These are phyloP conservation scores for Polypedilum pembai DNA, from an alignment of 1,140 invertebrate species.

Conservation along the genomic window DNA sequence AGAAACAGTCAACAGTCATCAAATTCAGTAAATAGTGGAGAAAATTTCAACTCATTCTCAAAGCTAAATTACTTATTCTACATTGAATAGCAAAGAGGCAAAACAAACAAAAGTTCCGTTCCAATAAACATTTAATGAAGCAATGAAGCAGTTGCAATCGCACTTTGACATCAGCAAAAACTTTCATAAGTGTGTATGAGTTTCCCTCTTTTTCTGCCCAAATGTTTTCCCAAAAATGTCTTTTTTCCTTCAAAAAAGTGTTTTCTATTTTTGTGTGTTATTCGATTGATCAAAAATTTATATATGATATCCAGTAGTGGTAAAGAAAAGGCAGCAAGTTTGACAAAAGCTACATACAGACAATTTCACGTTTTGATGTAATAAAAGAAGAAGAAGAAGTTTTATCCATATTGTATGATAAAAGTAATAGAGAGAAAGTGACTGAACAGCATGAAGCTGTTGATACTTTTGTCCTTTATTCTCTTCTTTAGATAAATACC, in stretches of 20 bases:
- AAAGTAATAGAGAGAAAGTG: not conserved
- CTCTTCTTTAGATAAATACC: not conserved
- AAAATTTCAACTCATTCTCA: no score
- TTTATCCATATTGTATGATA: not conserved
- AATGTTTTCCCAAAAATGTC: no score
- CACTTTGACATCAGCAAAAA: no score
- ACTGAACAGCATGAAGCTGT: not conserved
- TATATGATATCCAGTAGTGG: not conserved
- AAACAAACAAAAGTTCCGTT: no score
- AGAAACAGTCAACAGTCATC: no score
- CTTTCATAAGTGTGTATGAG: not conserved
- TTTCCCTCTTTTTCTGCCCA: not conserved
- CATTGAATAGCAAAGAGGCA: no score
- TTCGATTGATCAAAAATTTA: conserved; percentile 19
- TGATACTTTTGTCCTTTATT: not conserved
- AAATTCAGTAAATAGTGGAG: no score
- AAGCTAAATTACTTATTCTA: no score
- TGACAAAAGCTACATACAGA: not conserved
- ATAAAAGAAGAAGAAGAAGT: not conserved
- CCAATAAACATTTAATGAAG: no score
- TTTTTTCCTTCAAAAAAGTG: no score
- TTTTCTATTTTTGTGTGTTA: no score
- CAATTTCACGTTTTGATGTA: not conserved
- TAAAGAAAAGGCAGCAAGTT: not conserved
- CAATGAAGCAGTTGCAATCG: no score